A percentile compares a stretch with the other conserved stretches of the same genome.
Evolutionary conservation across 2,797 vertebrate genomes (phyloP).

Genomic region (Tokudaia muenninki): DNA sequence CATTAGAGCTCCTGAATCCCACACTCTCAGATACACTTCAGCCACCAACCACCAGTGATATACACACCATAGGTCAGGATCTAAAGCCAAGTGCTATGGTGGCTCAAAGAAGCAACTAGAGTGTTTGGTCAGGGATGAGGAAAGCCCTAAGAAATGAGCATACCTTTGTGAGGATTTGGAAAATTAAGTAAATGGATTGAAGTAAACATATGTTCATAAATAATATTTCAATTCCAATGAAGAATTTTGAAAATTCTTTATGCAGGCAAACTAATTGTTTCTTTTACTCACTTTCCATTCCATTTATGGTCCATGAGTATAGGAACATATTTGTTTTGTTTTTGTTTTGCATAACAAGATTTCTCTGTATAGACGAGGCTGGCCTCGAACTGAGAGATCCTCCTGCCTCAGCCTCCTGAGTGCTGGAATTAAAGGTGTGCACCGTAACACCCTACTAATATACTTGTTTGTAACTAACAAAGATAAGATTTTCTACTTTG

Average conservation of each 20-base stretch:
- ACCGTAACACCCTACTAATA: background rate
- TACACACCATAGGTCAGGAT: background rate
- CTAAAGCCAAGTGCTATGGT: background rate
- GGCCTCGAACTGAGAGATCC: background rate
- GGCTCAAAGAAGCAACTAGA: background rate
- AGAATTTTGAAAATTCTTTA: background rate
- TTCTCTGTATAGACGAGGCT: background rate
- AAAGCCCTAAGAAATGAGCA: background rate
- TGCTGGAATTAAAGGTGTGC: background rate
- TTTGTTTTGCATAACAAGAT: background rate
- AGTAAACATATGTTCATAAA: slow-evolving; percentile 13
- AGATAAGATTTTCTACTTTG: slow-evolving; percentile 17
- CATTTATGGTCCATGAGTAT: background rate
- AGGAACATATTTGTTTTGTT: background rate
- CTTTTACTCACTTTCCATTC: background rate
- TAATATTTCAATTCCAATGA: slow-evolving; percentile 17
- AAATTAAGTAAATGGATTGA: slow-evolving; percentile 51
- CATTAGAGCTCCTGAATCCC: background rate
- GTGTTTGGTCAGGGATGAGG: background rate
- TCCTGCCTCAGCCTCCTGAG: background rate
- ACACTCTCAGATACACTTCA: background rate
- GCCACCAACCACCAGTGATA: background rate
- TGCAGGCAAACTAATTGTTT: background rate
- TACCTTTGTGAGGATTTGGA: background rate
- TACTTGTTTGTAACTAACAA: slow-evolving; percentile 33